These are phyloP conservation scores for Aphelenchoides fujianensis DNA, from an alignment of 1,140 invertebrate species.

Conservation along the genomic window DNA sequence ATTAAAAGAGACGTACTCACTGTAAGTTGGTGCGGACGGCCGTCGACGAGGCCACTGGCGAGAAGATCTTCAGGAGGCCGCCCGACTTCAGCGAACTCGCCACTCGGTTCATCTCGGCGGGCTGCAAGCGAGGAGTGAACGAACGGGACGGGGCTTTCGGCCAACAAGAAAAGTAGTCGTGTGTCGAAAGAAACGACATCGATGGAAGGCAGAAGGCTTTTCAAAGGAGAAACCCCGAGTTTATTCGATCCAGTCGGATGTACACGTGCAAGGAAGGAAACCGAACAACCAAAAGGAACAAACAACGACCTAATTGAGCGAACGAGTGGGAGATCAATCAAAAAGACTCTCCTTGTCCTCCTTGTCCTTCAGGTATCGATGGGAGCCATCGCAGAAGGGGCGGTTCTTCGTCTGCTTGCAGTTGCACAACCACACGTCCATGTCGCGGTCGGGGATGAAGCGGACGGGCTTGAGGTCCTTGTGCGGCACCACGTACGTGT, in stretches of 20 bases:
- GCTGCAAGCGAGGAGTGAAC: not conserved
- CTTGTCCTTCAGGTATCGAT: slow-evolving; percentile 64
- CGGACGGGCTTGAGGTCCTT: slow-evolving; percentile 70
- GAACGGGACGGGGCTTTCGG: too few relatives aligned
- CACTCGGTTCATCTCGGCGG: not conserved
- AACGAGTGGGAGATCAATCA: slow-evolving; percentile 42
- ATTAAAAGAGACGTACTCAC: not conserved
- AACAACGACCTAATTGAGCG: too few relatives aligned
- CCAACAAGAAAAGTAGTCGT: too few relatives aligned
- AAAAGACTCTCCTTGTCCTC: slow-evolving; percentile 47
- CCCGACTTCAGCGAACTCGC: not conserved
- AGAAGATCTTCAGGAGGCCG: not conserved
- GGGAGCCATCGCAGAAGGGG: slow-evolving; percentile 96
- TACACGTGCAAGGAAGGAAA: too few relatives aligned
- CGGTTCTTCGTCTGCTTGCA: slow-evolving; percentile 91
- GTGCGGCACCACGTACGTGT: slow-evolving; percentile 69
- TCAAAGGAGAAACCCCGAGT: too few relatives aligned
- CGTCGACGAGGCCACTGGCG: not conserved
- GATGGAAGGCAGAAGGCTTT: too few relatives aligned
- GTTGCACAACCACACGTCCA: slow-evolving; percentile 95
- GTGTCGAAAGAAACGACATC: too few relatives aligned
- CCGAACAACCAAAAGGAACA: too few relatives aligned
- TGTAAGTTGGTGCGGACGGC: not conserved
- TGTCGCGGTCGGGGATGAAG: slow-evolving; percentile 80
- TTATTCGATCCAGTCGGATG: slow-evolving; percentile 1